Conservation (phyloP, 2,888 invertebrate genomes). For the Hydraecia micacea region DNA sequence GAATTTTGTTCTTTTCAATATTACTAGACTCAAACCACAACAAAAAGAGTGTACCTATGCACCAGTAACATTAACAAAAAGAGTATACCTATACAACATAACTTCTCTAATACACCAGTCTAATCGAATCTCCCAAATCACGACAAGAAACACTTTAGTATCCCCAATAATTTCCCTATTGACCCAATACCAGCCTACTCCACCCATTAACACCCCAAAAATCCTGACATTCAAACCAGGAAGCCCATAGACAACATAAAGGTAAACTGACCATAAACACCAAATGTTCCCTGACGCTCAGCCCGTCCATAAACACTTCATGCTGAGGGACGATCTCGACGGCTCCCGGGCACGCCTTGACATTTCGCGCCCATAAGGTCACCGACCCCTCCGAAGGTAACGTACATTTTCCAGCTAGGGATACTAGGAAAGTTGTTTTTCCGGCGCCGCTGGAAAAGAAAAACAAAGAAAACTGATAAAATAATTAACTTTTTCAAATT, state of each 20-base stretch:
- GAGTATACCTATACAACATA: too few relatives aligned
- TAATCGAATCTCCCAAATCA: too few relatives aligned
- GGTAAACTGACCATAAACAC: conserved; percentile 90
- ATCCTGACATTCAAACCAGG: conserved; percentile 53
- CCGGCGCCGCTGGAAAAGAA: conserved; percentile 87
- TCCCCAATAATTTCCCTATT: too few relatives aligned
- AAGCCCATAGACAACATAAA: conserved; percentile 41
- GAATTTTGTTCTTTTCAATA: too few relatives aligned
- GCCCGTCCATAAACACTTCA: conserved; percentile 91
- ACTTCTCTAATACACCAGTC: too few relatives aligned
- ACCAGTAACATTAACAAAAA: too few relatives aligned
- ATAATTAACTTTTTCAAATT: neutral
- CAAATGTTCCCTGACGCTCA: conserved; percentile 92
- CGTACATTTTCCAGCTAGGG: conserved; percentile 88
- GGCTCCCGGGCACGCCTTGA: conserved; percentile 82
- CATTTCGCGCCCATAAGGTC: conserved; percentile 84
- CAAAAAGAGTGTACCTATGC: too few relatives aligned
- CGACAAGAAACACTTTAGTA: too few relatives aligned
- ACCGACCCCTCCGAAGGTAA: conserved; percentile 84
- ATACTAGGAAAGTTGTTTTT: conserved; percentile 90
- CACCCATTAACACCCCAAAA: neutral
- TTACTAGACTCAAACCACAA: too few relatives aligned
- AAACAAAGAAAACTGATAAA: neutral
- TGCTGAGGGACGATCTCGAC: conserved; percentile 92
- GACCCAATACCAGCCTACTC: neutral